phyloP scores from a whole-genome alignment of 2,888 invertebrate genomes.

The Cataglyphis albicans region DNA sequence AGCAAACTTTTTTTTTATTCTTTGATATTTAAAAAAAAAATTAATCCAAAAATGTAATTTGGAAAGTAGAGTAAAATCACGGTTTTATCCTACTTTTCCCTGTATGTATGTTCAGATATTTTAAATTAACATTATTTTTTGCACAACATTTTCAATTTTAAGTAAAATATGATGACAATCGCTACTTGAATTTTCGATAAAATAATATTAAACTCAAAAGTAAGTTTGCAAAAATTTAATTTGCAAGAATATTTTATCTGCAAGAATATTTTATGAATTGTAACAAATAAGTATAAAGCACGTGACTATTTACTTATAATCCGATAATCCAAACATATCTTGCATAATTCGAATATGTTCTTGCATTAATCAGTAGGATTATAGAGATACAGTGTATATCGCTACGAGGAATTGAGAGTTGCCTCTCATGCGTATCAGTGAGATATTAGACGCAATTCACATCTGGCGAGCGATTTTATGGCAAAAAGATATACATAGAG shows the following conservation, averaged over 20 bases:
- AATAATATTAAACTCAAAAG: slow-evolving; percentile 13
- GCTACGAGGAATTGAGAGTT: slow-evolving; percentile 23
- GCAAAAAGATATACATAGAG: not conserved
- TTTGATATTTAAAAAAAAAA: too few species aligned
- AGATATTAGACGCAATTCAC: slow-evolving; percentile 43
- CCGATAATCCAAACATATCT: not conserved
- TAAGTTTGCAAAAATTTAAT: not conserved
- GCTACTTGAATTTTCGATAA: slow-evolving; percentile 22
- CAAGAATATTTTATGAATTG: not conserved
- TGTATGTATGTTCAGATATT: not conserved
- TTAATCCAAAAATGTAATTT: too few species aligned
- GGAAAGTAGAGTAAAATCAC: too few species aligned
- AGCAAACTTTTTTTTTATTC: too few species aligned
- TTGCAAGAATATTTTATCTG: not conserved
- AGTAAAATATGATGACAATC: slow-evolving; percentile 15
- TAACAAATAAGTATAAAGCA: not conserved
- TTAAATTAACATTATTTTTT: slow-evolving; percentile 12
- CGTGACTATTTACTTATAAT: not conserved
- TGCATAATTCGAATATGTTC: slow-evolving; percentile 16
- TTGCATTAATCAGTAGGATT: slow-evolving; percentile 39
- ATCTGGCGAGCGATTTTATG: slow-evolving; percentile 43
- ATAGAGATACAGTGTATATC: slow-evolving; percentile 32
- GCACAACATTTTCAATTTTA: slow-evolving; percentile 29
- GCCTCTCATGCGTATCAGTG: slow-evolving; percentile 21
- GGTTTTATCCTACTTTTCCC: too few species aligned